Conservation (phyloP, 2,113 vertebrate genomes). For the Dromiciops gliroides region DNA sequence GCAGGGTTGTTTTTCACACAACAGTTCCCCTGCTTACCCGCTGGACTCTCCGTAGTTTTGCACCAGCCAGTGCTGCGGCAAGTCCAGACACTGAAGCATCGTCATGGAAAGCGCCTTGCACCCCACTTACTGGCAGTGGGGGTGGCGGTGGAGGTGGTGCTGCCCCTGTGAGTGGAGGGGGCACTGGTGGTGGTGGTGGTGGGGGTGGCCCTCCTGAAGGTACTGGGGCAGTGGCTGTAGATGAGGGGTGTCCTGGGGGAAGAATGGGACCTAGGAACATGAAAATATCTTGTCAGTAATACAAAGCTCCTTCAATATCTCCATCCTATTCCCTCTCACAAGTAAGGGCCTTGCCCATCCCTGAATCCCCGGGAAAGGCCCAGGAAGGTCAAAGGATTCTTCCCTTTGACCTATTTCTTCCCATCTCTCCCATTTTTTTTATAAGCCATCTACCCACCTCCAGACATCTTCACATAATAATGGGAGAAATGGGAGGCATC, state of each 20-base stretch:
- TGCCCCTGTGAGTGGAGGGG: constrained; percentile 90
- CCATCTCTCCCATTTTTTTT: too few relatives aligned
- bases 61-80: constrained; percentile 96
- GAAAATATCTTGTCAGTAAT: constrained; percentile 60
- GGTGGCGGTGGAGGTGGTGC: constrained; percentile 91
- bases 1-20: not conserved
- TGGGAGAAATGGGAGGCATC: not conserved
- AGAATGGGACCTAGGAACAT: constrained; percentile 89
- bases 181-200: constrained; percentile 93
- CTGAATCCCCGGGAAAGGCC: rapidly evolving
- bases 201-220: constrained; percentile 89
- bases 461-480: too few relatives aligned
- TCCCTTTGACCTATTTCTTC: too few relatives aligned
- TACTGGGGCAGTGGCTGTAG: constrained; percentile 84
- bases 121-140: constrained; percentile 88
- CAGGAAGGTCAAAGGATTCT: not conserved
- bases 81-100: constrained; percentile 92
- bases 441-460: too few relatives aligned
- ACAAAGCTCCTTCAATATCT: rapidly evolving
- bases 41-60: constrained; percentile 97
- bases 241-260: constrained; percentile 91
- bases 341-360: not conserved
- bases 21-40: constrained; percentile 86
- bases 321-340: not conserved
- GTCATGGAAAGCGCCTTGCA: constrained; percentile 84